phyloP scores from a whole-genome alignment of 2,888 invertebrate species.

The Phorcus lineatus region DNA sequence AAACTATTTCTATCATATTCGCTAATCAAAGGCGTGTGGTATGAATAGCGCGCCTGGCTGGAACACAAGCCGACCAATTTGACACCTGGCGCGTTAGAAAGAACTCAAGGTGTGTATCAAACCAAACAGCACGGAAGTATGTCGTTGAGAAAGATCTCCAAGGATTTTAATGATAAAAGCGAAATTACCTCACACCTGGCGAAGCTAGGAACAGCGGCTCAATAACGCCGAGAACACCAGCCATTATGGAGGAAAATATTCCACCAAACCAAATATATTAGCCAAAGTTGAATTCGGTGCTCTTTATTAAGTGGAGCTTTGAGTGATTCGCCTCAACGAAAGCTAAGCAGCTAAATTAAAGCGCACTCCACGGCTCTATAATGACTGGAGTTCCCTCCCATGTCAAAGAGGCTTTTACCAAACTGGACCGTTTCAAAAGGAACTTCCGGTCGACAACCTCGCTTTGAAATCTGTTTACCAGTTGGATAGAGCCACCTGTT shows the following conservation, averaged over 20 bases:
- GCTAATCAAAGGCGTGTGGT: constrained; percentile 5
- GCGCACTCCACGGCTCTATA: not conserved
- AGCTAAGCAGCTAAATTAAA: constrained; percentile 1
- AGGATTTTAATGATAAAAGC: constrained; percentile 23
- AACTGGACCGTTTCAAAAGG: not conserved
- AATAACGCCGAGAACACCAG: not conserved
- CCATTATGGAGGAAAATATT: constrained; percentile 21
- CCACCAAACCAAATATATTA: constrained; percentile 20
- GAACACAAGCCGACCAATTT: constrained; percentile 11
- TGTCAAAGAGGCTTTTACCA: not conserved
- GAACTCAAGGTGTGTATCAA: constrained; percentile 7
- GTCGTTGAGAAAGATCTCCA: not conserved
- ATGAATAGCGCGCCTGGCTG: not conserved
- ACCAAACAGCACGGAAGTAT: constrained; percentile 4
- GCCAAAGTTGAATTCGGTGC: constrained; percentile 15
- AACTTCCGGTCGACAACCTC: constrained; percentile 1
- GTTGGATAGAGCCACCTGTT: not conserved
- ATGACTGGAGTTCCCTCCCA: not conserved
- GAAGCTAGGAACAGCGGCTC: not conserved
- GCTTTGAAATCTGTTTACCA: constrained; percentile 4
- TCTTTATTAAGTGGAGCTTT: constrained; percentile 10
- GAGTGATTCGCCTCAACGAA: not conserved
- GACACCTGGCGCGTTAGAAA: constrained; percentile 12
- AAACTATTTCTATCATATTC: constrained; percentile 22
- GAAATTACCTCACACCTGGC: constrained; percentile 21